Evolutionary conservation across 2,113 vertebrate species (phyloP).

Genomic region (Lepisosteus oculatus): DNA sequence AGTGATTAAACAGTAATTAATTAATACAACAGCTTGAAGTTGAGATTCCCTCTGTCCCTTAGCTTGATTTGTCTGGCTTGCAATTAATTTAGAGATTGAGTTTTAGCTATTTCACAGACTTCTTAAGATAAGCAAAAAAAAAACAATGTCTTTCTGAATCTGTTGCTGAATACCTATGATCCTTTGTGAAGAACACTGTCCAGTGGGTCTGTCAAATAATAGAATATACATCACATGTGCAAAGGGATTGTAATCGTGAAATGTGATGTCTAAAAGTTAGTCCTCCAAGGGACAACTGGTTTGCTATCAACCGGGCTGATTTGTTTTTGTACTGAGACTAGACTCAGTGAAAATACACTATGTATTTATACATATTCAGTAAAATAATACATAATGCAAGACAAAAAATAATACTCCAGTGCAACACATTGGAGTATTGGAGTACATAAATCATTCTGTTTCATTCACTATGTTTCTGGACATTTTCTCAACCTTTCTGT

Average conservation of each 20-base stretch:
- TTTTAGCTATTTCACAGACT: slow-evolving; percentile 11
- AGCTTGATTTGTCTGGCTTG: slow-evolving; percentile 24
- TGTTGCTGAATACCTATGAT: not conserved
- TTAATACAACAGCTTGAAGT: slow-evolving; percentile 33
- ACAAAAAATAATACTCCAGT: too few relatives aligned
- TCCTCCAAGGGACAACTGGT: too few relatives aligned
- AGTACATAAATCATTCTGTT: too few relatives aligned
- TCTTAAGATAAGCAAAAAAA: slow-evolving; percentile 20
- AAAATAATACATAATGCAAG: too few relatives aligned
- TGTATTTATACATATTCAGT: too few relatives aligned
- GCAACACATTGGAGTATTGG: too few relatives aligned
- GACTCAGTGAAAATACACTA: too few relatives aligned
- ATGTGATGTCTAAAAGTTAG: too few relatives aligned
- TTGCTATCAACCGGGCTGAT: too few relatives aligned
- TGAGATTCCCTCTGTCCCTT: slow-evolving; percentile 34
- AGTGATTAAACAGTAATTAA: slow-evolving; percentile 41
- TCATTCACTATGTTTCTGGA: too few relatives aligned
- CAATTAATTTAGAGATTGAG: slow-evolving; percentile 45
- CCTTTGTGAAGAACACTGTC: not conserved
- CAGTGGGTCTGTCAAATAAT: slow-evolving; percentile 8
- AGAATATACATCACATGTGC: not conserved
- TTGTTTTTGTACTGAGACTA: too few relatives aligned
- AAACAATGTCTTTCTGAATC: slow-evolving; percentile 12
- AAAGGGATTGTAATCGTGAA: not conserved
- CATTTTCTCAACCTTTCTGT: too few relatives aligned